A percentile compares a stretch with the other conserved stretches of the same genome.
These are phyloP conservation scores for Chascanopsetta lugubris DNA, from an alignment of 2,113 vertebrate genomes.

Conservation along the genomic window DNA sequence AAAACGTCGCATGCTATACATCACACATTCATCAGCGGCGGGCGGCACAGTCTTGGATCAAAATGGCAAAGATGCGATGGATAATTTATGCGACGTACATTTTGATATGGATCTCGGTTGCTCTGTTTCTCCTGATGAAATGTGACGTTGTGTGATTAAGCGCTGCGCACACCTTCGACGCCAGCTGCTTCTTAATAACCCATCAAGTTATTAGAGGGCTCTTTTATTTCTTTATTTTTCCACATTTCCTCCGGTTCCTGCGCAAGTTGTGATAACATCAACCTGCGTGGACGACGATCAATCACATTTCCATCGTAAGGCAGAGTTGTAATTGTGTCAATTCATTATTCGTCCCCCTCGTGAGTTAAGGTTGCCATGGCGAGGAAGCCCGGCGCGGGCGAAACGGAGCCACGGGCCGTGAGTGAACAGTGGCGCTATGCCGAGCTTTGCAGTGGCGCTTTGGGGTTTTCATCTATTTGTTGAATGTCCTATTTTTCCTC, in stretches of 20 bases:
- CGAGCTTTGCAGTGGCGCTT: background rate
- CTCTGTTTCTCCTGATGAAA: conserved; percentile 28
- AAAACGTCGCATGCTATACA: conserved; percentile 64
- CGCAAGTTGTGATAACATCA: background rate
- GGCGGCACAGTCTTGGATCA: conserved; percentile 25
- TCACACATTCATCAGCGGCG: conserved; percentile 51
- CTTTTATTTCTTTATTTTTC: background rate
- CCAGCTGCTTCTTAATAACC: background rate
- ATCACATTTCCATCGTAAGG: background rate
- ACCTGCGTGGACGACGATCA: background rate
- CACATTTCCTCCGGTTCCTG: background rate
- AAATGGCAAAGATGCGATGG: conserved; percentile 57
- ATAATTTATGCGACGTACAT: conserved; percentile 43
- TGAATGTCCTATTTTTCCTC: conserved; percentile 19
- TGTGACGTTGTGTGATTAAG: conserved; percentile 17
- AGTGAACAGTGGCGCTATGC: background rate
- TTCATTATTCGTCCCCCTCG: background rate
- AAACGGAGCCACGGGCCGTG: background rate
- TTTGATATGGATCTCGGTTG: conserved; percentile 18
- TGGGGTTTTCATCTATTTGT: conserved; percentile 11
- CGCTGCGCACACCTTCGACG: background rate
- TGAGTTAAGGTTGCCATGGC: background rate
- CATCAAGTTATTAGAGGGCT: background rate
- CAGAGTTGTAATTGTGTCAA: background rate
- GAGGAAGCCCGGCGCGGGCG: background rate